phyloP scores from a whole-genome alignment of 2,888 invertebrate species.

The Callinectes sapidus region DNA sequence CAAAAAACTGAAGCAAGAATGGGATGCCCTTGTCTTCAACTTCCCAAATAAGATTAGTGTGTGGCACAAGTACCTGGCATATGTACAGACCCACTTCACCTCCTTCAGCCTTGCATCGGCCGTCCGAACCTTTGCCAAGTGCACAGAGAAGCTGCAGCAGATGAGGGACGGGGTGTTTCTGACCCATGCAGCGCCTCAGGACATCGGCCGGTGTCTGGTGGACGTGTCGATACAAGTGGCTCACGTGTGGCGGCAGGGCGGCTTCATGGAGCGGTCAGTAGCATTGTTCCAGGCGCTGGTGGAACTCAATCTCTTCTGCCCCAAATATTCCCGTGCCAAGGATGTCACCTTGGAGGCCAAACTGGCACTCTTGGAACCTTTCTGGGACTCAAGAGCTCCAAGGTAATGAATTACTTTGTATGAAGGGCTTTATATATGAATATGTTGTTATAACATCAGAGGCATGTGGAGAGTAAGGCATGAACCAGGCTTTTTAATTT shows the following conservation, averaged over 20 bases:
- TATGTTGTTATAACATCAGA: neutral
- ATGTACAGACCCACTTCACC: slow-evolving; percentile 75
- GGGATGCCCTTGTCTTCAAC: slow-evolving; percentile 76
- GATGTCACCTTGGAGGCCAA: slow-evolving; percentile 74
- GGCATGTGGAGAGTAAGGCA: too few relatives aligned
- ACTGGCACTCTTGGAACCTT: slow-evolving; percentile 75
- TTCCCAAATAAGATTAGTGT: slow-evolving; percentile 76
- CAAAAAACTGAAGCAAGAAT: slow-evolving; percentile 75
- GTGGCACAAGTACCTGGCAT: slow-evolving; percentile 76
- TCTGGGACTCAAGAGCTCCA: slow-evolving; percentile 76
- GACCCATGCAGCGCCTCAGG: slow-evolving; percentile 74
- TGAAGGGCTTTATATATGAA: neutral
- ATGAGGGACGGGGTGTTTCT: slow-evolving; percentile 75
- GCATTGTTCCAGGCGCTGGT: slow-evolving; percentile 76
- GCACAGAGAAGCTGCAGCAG: slow-evolving; percentile 75
- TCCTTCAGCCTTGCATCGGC: slow-evolving; percentile 75
- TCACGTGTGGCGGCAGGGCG: slow-evolving; percentile 75
- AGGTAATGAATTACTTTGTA: slow-evolving; percentile 59
- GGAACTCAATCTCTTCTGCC: slow-evolving; percentile 76
- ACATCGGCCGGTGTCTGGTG: slow-evolving; percentile 74
- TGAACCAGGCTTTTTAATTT: neutral
- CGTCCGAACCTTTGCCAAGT: slow-evolving; percentile 75
- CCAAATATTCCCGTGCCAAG: slow-evolving; percentile 71
- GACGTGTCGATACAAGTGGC: slow-evolving; percentile 76
- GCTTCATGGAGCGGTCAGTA: slow-evolving; percentile 76